Conservation (phyloP, 2,888 invertebrate species). For the Nasonovia ribisnigri region DNA sequence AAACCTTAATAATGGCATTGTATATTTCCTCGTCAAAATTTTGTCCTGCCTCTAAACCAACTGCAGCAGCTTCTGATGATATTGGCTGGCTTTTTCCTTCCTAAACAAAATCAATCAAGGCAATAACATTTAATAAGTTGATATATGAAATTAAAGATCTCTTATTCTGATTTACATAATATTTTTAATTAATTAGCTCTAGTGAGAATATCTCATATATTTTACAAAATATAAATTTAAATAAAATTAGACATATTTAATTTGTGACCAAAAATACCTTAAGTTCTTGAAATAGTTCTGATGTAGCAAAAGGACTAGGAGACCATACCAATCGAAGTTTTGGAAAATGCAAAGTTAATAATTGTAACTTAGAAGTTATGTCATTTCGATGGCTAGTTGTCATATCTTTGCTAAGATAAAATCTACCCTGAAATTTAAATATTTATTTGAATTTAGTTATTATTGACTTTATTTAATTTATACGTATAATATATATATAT, state of each 20-base stretch:
- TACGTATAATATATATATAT: background rate
- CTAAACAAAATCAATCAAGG: conserved; percentile 71
- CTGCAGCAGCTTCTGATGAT: conserved; percentile 78
- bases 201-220: background rate
- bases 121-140: background rate
- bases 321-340: conserved; percentile 95
- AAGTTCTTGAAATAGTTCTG: conserved; percentile 94
- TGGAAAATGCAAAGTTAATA: conserved; percentile 96
- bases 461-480: background rate
- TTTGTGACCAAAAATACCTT: conserved; percentile 75
- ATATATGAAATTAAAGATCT: conserved; percentile 15
- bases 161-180: background rate
- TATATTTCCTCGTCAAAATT: conserved; percentile 73
- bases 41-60: conserved; percentile 77
- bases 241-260: background rate
- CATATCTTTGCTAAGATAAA: conserved; percentile 84
- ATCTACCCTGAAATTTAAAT: conserved; percentile 76
- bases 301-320: conserved; percentile 94
- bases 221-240: background rate
- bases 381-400: conserved; percentile 77
- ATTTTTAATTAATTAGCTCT: background rate
- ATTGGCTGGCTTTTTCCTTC: conserved; percentile 87
- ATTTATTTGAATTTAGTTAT: background rate
- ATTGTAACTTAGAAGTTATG: conserved; percentile 87
- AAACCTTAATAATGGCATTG: conserved; percentile 75